Percentiles rank a stretch among this genome's conserved stretches.
These are phyloP conservation scores for Drosophila leonis DNA, from an alignment of 2,888 invertebrate species.

Conservation along the genomic window DNA sequence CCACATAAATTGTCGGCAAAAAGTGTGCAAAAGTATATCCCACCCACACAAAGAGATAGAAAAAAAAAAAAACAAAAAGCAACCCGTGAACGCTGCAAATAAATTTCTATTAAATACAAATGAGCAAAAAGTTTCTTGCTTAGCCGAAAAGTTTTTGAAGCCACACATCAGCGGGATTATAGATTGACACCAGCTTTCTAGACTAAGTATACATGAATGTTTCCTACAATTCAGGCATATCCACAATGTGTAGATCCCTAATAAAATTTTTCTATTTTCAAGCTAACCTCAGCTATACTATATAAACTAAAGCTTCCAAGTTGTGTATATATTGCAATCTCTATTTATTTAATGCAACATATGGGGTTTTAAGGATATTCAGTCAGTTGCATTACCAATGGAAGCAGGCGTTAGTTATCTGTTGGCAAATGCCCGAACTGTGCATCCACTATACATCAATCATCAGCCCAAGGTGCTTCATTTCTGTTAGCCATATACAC, in stretches of 20 bases:
- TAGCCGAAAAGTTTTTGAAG: conserved; percentile 43
- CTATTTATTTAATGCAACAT: neutral
- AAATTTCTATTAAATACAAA: conserved; percentile 75
- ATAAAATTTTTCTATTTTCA: too few relatives aligned
- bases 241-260: conserved; percentile 52
- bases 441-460: conserved; percentile 50
- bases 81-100: conserved; percentile 41
- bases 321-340: conserved; percentile 1
- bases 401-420: conserved; percentile 14
- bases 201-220: conserved; percentile 1
- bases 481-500: conserved; percentile 9
- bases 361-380: neutral
- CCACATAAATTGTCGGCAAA: conserved; percentile 68
- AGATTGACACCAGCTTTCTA: conserved; percentile 29
- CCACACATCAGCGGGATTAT: conserved; percentile 29
- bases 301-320: conserved; percentile 1
- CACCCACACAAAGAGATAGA: conserved; percentile 17
- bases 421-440: conserved; percentile 43
- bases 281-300: too few relatives aligned
- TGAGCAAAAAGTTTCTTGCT: conserved; percentile 49
- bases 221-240: neutral
- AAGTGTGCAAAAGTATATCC: conserved; percentile 59
- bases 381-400: neutral
- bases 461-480: conserved; percentile 25
- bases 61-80: neutral